Percentiles rank a stretch among this genome's conserved stretches.
These are phyloP conservation scores for Grapholita molesta DNA, from an alignment of 1,140 invertebrate species.

Conservation along the genomic window DNA sequence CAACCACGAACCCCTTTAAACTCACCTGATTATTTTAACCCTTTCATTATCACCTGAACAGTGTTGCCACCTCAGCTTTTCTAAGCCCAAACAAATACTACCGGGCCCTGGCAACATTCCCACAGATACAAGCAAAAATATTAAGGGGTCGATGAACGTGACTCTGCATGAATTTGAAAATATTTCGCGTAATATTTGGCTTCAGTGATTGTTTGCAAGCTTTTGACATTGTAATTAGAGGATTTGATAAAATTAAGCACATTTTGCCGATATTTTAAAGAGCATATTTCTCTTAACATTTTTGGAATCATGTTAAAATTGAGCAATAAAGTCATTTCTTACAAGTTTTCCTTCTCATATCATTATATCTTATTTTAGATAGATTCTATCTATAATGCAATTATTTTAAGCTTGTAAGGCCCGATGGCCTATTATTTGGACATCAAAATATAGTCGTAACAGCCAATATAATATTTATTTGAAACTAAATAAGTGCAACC, in stretches of 20 bases:
- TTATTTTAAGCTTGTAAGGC: too few relatives aligned
- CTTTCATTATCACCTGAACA: conserved; percentile 9
- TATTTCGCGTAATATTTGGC: background rate
- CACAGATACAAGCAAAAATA: conserved; percentile 12
- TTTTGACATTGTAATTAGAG: background rate
- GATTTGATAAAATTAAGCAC: background rate
- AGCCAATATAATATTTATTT: too few relatives aligned
- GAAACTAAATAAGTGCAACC: too few relatives aligned
- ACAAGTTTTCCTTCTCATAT: too few relatives aligned
- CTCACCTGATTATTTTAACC: background rate
- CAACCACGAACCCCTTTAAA: background rate
- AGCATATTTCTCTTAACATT: too few relatives aligned
- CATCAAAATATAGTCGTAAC: too few relatives aligned
- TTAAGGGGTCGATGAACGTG: background rate
- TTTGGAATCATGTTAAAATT: too few relatives aligned
- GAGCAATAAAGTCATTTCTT: too few relatives aligned
- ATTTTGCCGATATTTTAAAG: background rate
- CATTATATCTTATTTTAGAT: too few relatives aligned
- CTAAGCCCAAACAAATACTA: background rate
- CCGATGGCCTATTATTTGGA: too few relatives aligned
- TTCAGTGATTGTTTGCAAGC: background rate
- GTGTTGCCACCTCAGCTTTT: conserved; percentile 6
- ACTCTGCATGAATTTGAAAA: conserved; percentile 3
- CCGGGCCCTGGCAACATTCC: background rate
- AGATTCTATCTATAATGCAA: too few relatives aligned